Evolutionary conservation across 2,797 vertebrate species (phyloP).

Genomic region (Eurystomus glaucurus): DNA sequence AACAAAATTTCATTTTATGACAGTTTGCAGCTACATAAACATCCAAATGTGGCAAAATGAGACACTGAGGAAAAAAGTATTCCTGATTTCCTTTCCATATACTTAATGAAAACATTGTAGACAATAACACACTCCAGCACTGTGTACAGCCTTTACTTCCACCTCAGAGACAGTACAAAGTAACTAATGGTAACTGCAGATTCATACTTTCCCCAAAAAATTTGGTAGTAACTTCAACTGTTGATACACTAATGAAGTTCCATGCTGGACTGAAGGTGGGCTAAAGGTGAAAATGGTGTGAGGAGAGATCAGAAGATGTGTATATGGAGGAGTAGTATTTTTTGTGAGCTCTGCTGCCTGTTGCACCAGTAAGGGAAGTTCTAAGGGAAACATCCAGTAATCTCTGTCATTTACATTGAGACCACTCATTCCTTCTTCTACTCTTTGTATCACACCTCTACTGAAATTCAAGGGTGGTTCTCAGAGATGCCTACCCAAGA

Average conservation of each 20-base stretch:
- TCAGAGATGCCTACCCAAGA: background rate
- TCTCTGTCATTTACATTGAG: fast-evolving
- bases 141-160: background rate
- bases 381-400: background rate
- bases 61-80: background rate
- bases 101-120: background rate
- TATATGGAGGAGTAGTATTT: background rate
- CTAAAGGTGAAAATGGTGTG: background rate
- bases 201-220: fast-evolving
- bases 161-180: background rate
- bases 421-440: background rate
- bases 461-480: background rate
- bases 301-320: background rate
- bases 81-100: background rate
- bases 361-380: background rate
- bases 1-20: background rate
- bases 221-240: background rate
- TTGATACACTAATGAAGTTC: background rate
- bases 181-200: background rate
- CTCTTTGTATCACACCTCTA: background rate
- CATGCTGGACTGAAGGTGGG: background rate
- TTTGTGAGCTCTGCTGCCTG: fast-evolving
- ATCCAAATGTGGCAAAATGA: background rate
- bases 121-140: background rate
- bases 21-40: background rate